phyloP scores from a whole-genome alignment of 2,888 invertebrate species.

The Dilophus febrilis region DNA sequence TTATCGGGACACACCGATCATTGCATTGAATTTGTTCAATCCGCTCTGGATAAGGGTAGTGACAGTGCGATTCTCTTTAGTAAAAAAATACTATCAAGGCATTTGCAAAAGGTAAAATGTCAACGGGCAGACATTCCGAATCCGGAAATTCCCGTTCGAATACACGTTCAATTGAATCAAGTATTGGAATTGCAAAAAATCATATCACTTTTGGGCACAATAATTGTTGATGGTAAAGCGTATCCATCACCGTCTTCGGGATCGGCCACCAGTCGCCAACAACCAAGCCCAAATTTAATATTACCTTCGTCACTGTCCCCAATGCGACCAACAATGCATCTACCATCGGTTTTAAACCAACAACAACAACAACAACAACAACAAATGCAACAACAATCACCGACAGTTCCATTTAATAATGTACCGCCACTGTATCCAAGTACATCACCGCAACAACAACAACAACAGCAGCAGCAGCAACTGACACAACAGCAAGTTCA shows the following conservation, averaged over 20 bases:
- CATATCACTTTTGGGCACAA: slow-evolving; percentile 58
- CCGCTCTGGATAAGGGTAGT: slow-evolving; percentile 60
- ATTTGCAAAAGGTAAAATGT: slow-evolving; percentile 65
- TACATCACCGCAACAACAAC: slow-evolving; percentile 17
- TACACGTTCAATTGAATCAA: slow-evolving; percentile 62
- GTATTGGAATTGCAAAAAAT: slow-evolving; percentile 66
- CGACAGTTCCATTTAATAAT: slow-evolving; percentile 11
- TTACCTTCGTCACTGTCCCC: neutral
- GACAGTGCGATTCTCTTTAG: slow-evolving; percentile 71
- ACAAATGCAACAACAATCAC: slow-evolving; percentile 1
- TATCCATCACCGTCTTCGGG: slow-evolving; percentile 40
- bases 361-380: slow-evolving; percentile 27
- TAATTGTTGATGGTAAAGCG: slow-evolving; percentile 68
- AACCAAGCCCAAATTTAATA: slow-evolving; percentile 2
- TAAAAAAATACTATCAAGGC: slow-evolving; percentile 57
- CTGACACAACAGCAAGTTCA: slow-evolving; percentile 14
- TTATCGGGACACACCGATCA: slow-evolving; percentile 75
- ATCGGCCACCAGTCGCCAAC: slow-evolving; percentile 9
- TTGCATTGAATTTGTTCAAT: slow-evolving; percentile 68
- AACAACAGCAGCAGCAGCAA: slow-evolving; percentile 21
- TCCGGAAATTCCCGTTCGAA: slow-evolving; percentile 74
- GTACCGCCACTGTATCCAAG: slow-evolving; percentile 28
- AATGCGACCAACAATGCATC: slow-evolving; percentile 3
- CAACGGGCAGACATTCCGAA: slow-evolving; percentile 76
- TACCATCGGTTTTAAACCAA: slow-evolving; percentile 13